Percentiles rank a stretch among this genome's conserved stretches.
Evolutionary conservation across 2,888 invertebrate genomes (phyloP).

Genomic region (Drosophila maculinotata): DNA sequence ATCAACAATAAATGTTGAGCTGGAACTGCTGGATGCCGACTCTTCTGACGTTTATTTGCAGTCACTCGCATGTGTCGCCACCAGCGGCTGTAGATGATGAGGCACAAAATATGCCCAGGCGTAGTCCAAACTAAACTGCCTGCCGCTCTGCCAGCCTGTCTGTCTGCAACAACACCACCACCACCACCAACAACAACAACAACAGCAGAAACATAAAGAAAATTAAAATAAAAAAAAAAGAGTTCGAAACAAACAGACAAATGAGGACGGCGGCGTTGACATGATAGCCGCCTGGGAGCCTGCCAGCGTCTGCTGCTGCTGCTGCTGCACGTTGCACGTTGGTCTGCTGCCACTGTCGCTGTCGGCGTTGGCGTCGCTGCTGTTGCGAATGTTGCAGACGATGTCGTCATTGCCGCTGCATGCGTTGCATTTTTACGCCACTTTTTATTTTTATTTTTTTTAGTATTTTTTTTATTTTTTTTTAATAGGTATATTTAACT

Average conservation of each 20-base stretch:
- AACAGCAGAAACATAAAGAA: conserved; percentile 26
- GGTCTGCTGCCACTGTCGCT: conserved; percentile 33
- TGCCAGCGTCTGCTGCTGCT: conserved; percentile 42
- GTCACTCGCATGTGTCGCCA: conserved; percentile 76
- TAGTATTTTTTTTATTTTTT: conserved; percentile 26
- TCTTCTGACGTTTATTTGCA: conserved; percentile 67
- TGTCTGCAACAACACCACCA: conserved; percentile 29
- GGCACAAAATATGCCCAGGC: conserved; percentile 72
- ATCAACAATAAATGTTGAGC: conserved; percentile 10
- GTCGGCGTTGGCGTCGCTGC: conserved; percentile 15
- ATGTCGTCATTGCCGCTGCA: conserved; percentile 60
- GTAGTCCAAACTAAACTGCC: conserved; percentile 68
- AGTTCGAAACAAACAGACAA: conserved; percentile 66
- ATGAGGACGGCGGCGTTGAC: conserved; percentile 79
- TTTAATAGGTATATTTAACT: conserved; percentile 73
- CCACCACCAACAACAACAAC: conserved; percentile 15
- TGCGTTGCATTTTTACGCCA: conserved; percentile 69
- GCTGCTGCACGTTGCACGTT: conserved; percentile 11
- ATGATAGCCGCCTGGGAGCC: conserved; percentile 70
- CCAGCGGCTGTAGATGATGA: conserved; percentile 70
- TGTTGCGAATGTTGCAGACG: conserved; percentile 44
- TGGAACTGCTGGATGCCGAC: conserved; percentile 22
- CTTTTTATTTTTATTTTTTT: conserved; percentile 36
- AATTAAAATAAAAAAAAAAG: conserved; percentile 51
- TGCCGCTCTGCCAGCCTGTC: conserved; percentile 27